phyloP scores from a whole-genome alignment of 2,888 invertebrate genomes.

The Alsophila aescularia region DNA sequence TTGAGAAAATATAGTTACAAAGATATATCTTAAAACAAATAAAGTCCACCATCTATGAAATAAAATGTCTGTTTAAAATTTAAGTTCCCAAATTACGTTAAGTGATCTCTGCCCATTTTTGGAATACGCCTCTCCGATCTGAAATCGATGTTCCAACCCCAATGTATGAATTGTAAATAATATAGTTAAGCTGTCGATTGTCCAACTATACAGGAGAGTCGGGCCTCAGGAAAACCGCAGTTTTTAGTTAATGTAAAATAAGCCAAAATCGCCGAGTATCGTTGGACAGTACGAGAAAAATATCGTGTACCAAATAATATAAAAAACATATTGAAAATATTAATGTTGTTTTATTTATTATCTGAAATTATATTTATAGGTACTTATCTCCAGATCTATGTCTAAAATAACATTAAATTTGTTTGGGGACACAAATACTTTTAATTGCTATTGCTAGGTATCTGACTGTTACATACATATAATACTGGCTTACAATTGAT shows the following conservation, averaged over 20 bases:
- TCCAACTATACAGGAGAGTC: conserved; percentile 66
- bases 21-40: conserved; percentile 7
- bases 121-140: conserved; percentile 21
- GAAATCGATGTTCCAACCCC: conserved; percentile 24
- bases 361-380: background rate
- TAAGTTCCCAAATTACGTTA: conserved; percentile 20
- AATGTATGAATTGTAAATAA: conserved; percentile 46
- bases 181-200: conserved; percentile 51
- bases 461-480: too few relatives aligned
- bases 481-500: too few relatives aligned
- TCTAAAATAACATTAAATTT: too few relatives aligned
- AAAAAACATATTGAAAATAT: conserved; percentile 63
- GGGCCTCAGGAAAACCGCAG: conserved; percentile 30
- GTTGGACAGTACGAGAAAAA: conserved; percentile 65
- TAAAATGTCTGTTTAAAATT: conserved; percentile 32
- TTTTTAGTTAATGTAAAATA: conserved; percentile 9
- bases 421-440: too few relatives aligned
- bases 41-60: conserved; percentile 12
- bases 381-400: background rate
- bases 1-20: background rate
- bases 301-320: conserved; percentile 79
- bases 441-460: too few relatives aligned
- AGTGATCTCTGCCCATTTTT: conserved; percentile 20
- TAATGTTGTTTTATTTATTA: conserved; percentile 41
- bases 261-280: conserved; percentile 55